A percentile compares a stretch with the other conserved stretches of the same genome.
Conservation (phyloP, 2,888 invertebrate species). For the Drosophila putrida region DNA sequence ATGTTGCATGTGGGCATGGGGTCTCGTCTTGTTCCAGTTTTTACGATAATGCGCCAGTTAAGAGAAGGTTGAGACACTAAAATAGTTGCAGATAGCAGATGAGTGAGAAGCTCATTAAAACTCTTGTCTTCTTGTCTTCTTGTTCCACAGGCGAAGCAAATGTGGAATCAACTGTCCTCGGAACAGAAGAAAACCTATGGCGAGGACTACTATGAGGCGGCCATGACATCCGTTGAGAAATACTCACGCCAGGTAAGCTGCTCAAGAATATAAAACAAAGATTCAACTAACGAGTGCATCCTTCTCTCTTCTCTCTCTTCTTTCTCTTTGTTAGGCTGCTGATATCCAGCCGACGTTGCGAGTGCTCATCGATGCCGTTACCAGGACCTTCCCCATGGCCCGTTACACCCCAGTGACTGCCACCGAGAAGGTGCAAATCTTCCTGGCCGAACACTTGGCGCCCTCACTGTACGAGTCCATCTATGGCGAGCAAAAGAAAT, state of each 20-base stretch:
- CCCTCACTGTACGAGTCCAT: constrained; percentile 92
- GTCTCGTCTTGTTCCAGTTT: constrained; percentile 48
- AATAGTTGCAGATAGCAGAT: constrained; percentile 42
- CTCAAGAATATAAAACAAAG: too few relatives aligned
- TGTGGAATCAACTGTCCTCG: constrained; percentile 92
- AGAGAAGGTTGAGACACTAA: constrained; percentile 38
- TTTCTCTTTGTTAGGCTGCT: constrained; percentile 87
- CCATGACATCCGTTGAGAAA: constrained; percentile 92
- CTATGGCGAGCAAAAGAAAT: constrained; percentile 86
- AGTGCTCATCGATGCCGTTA: constrained; percentile 91
- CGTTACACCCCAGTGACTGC: constrained; percentile 94
- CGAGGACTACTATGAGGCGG: constrained; percentile 93
- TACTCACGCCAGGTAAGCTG: constrained; percentile 88
- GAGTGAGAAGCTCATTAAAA: constrained; percentile 59
- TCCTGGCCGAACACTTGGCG: constrained; percentile 93
- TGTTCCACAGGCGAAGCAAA: constrained; percentile 89
- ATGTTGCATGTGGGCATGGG: constrained; percentile 5
- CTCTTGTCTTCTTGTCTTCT: constrained; percentile 45
- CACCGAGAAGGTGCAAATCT: constrained; percentile 91
- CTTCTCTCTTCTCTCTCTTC: neutral
- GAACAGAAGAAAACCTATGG: constrained; percentile 93
- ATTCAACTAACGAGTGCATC: constrained; percentile 33
- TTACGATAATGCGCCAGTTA: constrained; percentile 59
- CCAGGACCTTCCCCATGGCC: constrained; percentile 92
- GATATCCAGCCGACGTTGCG: constrained; percentile 92